Evolutionary conservation across 1,140 invertebrate genomes (phyloP), one percentile per base, ranked within the genome.

Genomic region (Lasioglossum baleicum): DNA sequence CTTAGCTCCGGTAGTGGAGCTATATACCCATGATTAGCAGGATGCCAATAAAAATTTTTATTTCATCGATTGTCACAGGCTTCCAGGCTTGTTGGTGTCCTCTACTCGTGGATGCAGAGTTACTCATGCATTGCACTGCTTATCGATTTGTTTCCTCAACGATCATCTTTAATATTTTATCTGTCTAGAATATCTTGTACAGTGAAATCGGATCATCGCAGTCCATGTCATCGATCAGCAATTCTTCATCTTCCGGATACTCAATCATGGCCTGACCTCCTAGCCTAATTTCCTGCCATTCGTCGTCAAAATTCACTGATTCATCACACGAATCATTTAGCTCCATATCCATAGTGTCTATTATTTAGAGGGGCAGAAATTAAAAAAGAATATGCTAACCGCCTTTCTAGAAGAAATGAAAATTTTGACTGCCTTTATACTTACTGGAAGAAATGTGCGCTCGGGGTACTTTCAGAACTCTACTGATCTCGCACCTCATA

Each of bases 131-230:
- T n/a, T n/a, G n/a, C n/a, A 2, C 15, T 17, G 64, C 48, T 58
- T 75, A 67, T 75, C 42, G 26, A 58, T 73, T 73, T 53, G 51
- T 67, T 44, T 75, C 48, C 7, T 75, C 20, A 67, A 75, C 63
- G 2, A 75, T 56, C 2, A 40, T 20, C n/a, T 40, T 40, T 11
- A 70, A 8, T 60, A 78, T 44, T 8, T 69, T 2, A 44, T 69
- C 60, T 48, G 48, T 65, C 26, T 73, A 66, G 70, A 77, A 66
- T 70, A 77, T 17, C 53, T 40, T 68, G 5, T 70, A 61, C 42
- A 70, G 13, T 7, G 65, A 0, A 66, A 66, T 1, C 48, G 65
- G 65, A 22, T 66, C 42, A 8, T 66, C 8, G 42, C 65, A 66
- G 42, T 66, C 42, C 1, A 7, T 51, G n/a, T 51, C 17, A 2